Evolutionary conservation across 2,113 vertebrate genomes (phyloP), one percentile per base, ranked within the genome.

Genomic region (Amphiprion ocellaris): DNA sequence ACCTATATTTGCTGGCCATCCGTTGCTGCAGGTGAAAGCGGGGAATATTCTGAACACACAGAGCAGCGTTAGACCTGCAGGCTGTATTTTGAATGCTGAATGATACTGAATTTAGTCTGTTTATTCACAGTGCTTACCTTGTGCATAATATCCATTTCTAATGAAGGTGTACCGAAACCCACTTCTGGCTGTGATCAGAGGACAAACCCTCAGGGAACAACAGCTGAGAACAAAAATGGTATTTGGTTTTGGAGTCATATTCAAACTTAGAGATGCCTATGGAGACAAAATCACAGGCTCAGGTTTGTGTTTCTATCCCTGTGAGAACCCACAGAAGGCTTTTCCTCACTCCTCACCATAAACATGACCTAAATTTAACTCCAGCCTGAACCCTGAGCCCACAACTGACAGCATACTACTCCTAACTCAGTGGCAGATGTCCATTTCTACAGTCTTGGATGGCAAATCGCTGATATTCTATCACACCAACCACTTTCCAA

Each of bases 101-200:
- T 39, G 1, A 63, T 28, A 39, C 60, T 70, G 59, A 37, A 77
- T 80, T 78, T 47, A 58, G 19, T 7, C 24, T 24, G 49, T 87
- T 85, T 74, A 75, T 81, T 46, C 74, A 63, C 24, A 49, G 77
- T 69, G 62, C 69, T 79, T 82, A 84, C 82, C 71, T 84, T 66
- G 28, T 79, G 83, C 83, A 85, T 84, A 84, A 88, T 80, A 64
- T 66, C 41, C 47, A 79, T 84, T 67, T 72, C 41, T 86, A 83
- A 87, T 88, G 71, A 88, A 82, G 49, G 62, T 68, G 70, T 82
- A 59, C 55, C 33, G 44, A 89, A 59, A 81, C 47, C 44, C 65
- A 68, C 52, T 76, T 55, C 56, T 74, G 69, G 49, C 73, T 74
- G 72, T 12, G 69, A 83, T 79, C 74, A 79, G 76, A 77, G 60